Conservation (phyloP, 2,888 invertebrate genomes). For the Graphium colonna region DNA sequence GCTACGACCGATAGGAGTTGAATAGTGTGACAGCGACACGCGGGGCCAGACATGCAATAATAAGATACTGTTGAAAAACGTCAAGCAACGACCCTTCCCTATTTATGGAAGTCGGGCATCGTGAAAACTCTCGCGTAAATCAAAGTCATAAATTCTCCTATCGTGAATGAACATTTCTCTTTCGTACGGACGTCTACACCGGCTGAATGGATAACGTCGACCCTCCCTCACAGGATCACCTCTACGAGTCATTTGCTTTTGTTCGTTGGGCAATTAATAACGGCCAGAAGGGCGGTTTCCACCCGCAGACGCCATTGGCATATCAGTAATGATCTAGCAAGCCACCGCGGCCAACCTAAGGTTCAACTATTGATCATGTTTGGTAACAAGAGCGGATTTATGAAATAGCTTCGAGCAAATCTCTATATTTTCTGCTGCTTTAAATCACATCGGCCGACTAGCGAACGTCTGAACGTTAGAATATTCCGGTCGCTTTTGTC, state of each 20-base stretch:
- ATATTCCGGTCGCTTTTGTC: constrained; percentile 25
- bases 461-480: constrained; percentile 26
- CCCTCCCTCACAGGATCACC: constrained; percentile 75
- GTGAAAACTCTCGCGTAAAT: constrained; percentile 75
- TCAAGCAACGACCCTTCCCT: constrained; percentile 66
- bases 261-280: constrained; percentile 78
- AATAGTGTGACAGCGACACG: constrained; percentile 59
- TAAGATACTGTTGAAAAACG: constrained; percentile 58
- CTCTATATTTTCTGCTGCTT: constrained; percentile 16
- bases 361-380: constrained; percentile 65
- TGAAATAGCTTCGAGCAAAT: constrained; percentile 38
- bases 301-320: constrained; percentile 67
- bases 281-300: constrained; percentile 70
- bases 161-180: constrained; percentile 80
- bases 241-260: constrained; percentile 79
- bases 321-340: constrained; percentile 73
- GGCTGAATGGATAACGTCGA: constrained; percentile 76
- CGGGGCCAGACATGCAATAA: constrained; percentile 59
- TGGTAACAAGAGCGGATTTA: constrained; percentile 49
- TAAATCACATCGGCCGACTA: constrained; percentile 20
- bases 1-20: constrained; percentile 49
- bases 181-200: constrained; percentile 69
- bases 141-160: constrained; percentile 78
- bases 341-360: constrained; percentile 47
- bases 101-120: constrained; percentile 56